Evolutionary conservation across 2,113 vertebrate genomes (phyloP).

Genomic region (Brevimyrus niger): DNA sequence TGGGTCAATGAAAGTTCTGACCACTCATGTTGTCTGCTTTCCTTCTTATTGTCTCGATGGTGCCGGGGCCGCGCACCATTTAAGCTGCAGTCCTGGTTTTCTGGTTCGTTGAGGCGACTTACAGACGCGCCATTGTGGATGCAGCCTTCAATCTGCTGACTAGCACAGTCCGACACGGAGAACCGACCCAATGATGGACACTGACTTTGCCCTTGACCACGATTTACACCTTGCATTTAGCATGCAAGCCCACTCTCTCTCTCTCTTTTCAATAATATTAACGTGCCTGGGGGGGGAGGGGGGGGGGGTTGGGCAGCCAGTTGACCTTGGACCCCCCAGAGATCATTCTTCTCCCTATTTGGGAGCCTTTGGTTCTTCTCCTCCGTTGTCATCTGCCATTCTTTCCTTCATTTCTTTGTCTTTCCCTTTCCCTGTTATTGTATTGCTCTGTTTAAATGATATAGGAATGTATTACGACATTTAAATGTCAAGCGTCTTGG

Average conservation of each 20-base stretch:
- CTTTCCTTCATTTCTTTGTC: too few species aligned
- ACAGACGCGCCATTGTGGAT: background rate
- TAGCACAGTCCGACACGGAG: background rate
- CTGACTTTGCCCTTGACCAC: background rate
- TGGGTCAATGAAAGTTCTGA: background rate
- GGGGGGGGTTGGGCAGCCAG: background rate
- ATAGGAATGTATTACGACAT: too few species aligned
- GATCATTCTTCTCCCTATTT: too few species aligned
- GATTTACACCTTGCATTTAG: background rate
- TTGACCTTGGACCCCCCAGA: too few species aligned
- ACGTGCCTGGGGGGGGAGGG: background rate
- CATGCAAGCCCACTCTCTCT: background rate
- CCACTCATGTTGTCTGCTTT: background rate
- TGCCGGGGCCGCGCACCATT: background rate
- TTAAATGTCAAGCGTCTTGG: too few species aligned
- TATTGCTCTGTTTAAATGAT: too few species aligned
- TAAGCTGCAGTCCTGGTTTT: background rate
- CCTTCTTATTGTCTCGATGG: background rate
- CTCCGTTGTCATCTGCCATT: too few species aligned
- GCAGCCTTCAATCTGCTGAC: background rate
- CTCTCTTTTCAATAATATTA: background rate
- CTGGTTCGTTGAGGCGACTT: background rate
- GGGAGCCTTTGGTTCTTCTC: too few species aligned
- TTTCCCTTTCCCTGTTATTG: too few species aligned
- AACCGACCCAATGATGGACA: background rate